Base-by-base conservation (phyloP, 1,140 invertebrate species). In the Platyura marginata region DNA sequence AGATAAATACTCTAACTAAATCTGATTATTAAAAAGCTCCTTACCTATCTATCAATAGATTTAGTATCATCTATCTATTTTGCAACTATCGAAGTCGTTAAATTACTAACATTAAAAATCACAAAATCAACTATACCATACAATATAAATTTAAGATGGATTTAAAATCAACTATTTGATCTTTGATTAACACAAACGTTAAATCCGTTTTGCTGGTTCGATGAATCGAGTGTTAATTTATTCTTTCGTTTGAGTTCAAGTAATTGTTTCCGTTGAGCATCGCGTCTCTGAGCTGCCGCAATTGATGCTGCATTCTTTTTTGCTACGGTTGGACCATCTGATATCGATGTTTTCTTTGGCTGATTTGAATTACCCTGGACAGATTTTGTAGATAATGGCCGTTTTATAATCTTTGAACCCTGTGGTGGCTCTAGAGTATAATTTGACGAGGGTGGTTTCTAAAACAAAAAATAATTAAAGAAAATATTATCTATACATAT, bases 181-280 rank as follows among this genome's bases (percentile, higher is more conserved):
- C n/a, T n/a, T n/a, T n/a, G n/a, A n/a, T n/a, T n/a, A n/a, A n/a
- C n/a, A n/a, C n/a, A n/a, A n/a, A n/a, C n/a, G n/a, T n/a, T n/a
- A n/a, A n/a, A n/a, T n/a, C n/a, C n/a, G n/a, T n/a, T n/a, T n/a
- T n/a, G n/a, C n/a, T n/a, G n/a, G n/a, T n/a, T n/a, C n/a, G n/a
- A n/a, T n/a, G n/a, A n/a, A n/a, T n/a, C n/a, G n/a, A n/a, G n/a
- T 8, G 77, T 77, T 21, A 52, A 51, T 36, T 55, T 57, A 15
- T 59, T 55, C 48, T 72, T 72, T 46, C 80, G 67, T 49, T 72
- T 74, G 51, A 82, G 79, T 52, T 87, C 84, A 39, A 89, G 59
- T 66, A 90, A 69, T 51, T 79, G 78, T 48, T 81, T 79, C 45
- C 86, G 68, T 21, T 81, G 77, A 40, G 81, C 79, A 52, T 90